Evolutionary conservation across 2,888 invertebrate genomes (phyloP).

Genomic region (Sabellastarte sp.): DNA sequence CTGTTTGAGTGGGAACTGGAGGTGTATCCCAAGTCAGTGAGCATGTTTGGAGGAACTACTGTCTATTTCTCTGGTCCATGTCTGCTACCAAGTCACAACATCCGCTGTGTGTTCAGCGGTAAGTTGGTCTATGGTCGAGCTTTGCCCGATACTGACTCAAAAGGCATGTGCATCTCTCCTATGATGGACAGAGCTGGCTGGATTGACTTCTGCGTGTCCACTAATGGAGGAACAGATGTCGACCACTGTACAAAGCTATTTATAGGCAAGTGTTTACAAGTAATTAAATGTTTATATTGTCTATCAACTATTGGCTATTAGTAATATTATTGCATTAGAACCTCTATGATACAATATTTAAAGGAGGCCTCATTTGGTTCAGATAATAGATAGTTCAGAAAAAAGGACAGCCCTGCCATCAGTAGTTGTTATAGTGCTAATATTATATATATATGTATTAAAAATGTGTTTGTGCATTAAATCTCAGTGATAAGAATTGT

Average conservation of each 20-base stretch:
- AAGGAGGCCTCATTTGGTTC: too few species aligned
- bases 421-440: too few species aligned
- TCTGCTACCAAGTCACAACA: not conserved
- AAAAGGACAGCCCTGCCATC: too few species aligned
- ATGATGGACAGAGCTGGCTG: not conserved
- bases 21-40: slow-evolving; percentile 4
- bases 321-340: too few species aligned
- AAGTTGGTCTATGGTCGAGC: not conserved
- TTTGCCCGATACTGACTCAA: not conserved
- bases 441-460: too few species aligned
- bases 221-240: not conserved
- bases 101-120: not conserved
- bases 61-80: slow-evolving; percentile 14
- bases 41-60: slow-evolving; percentile 11
- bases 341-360: too few species aligned
- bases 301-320: too few species aligned
- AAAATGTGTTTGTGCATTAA: too few species aligned
- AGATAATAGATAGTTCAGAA: too few species aligned
- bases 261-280: too few species aligned
- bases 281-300: too few species aligned
- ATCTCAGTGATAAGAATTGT: too few species aligned
- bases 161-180: not conserved
- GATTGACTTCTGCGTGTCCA: not conserved
- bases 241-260: not conserved
- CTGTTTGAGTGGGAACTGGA: slow-evolving; percentile 2